phyloP scores from a whole-genome alignment of 2,797 vertebrate genomes.

The Peromyscus aztecus region DNA sequence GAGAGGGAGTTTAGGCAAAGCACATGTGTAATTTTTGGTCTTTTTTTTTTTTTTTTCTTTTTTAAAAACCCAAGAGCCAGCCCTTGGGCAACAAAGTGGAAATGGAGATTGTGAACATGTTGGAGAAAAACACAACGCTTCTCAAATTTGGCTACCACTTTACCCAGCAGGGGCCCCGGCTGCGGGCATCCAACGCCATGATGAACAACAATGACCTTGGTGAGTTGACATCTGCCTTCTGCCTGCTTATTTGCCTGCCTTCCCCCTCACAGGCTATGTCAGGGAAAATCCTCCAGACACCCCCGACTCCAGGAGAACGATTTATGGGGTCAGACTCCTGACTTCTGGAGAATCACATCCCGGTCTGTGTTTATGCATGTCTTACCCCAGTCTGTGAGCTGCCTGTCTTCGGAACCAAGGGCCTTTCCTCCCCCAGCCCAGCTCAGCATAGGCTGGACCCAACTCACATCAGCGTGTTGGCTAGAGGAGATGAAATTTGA shows the following conservation, averaged over 20 bases:
- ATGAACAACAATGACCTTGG: conserved; percentile 99
- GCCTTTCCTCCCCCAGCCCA: not conserved
- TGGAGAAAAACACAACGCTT: conserved; percentile 96
- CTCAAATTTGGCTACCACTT: conserved; percentile 99
- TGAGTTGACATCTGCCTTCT: conserved; percentile 85
- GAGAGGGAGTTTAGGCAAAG: not conserved
- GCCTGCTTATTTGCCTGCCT: not conserved
- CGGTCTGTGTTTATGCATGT: not conserved
- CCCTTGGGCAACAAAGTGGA: conserved; percentile 98
- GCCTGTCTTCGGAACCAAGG: not conserved
- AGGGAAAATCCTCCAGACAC: not conserved
- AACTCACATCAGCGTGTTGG: not conserved
- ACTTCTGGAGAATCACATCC: fast-evolving
- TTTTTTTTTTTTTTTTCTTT: conserved; percentile 66
- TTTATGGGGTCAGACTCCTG: not conserved
- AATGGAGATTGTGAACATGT: conserved; percentile 99
- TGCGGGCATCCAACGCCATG: conserved; percentile 97
- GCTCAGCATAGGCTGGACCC: not conserved
- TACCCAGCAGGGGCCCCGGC: conserved; percentile 97
- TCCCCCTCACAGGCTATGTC: not conserved
- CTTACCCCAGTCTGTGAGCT: not conserved
- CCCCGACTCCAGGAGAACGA: not conserved
- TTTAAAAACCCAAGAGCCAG: conserved; percentile 92
- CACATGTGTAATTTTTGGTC: not conserved
- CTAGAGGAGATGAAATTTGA: not conserved